Evolutionary conservation across 1,140 invertebrate genomes (phyloP).

Genomic region (Cydia pomonella): DNA sequence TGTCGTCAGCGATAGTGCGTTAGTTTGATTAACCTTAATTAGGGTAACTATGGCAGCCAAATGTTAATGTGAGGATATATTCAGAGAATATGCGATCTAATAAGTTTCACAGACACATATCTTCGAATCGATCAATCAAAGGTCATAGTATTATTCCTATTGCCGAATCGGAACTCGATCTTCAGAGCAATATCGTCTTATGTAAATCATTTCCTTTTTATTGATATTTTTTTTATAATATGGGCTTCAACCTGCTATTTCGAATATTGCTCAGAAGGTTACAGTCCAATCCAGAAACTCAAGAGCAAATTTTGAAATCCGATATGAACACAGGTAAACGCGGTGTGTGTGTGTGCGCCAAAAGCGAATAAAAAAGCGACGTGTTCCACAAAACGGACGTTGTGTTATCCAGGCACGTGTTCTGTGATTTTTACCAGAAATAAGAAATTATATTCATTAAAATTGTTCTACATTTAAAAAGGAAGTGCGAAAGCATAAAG

Average conservation of each 20-base stretch:
- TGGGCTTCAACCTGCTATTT: neutral
- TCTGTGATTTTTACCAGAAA: neutral
- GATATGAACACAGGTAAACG: conserved; percentile 4
- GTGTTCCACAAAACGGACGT: neutral
- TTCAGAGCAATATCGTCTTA: too few relatives aligned
- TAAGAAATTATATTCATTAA: too few relatives aligned
- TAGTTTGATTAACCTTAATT: conserved; percentile 31
- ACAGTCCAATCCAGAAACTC: neutral
- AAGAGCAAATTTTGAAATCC: neutral
- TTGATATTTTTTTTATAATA: too few relatives aligned
- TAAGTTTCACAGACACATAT: neutral
- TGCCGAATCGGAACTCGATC: neutral
- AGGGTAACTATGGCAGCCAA: neutral
- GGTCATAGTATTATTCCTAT: neutral
- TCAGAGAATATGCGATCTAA: neutral
- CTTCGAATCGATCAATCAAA: neutral
- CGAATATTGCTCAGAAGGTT: neutral
- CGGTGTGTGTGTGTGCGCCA: neutral
- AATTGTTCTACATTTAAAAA: too few relatives aligned
- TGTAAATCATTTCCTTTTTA: too few relatives aligned
- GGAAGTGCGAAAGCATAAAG: too few relatives aligned
- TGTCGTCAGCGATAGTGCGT: neutral
- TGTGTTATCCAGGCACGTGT: neutral
- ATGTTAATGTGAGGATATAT: neutral
- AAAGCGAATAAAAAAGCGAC: neutral